phyloP scores from a whole-genome alignment of 2,888 invertebrate genomes.

The Thera obeliscata region DNA sequence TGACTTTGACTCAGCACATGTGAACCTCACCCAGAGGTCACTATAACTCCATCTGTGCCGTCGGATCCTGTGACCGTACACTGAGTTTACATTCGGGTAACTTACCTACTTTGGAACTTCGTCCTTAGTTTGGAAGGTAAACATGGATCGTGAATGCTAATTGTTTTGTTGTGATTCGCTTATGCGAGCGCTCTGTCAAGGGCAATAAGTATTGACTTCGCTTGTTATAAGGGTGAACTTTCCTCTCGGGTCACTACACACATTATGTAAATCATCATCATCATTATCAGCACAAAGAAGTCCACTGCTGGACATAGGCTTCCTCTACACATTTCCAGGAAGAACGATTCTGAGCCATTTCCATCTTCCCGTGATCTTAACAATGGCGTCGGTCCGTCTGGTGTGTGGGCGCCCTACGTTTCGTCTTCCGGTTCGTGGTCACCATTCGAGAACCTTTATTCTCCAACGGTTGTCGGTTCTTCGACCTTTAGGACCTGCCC shows the following conservation, averaged over 20 bases:
- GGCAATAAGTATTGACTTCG: slow-evolving; percentile 7
- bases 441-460: too few relatives aligned
- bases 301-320: too few relatives aligned
- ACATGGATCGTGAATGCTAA: slow-evolving; percentile 22
- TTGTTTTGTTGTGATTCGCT: slow-evolving; percentile 25
- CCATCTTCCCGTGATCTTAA: too few relatives aligned
- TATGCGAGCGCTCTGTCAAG: slow-evolving; percentile 13
- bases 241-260: not conserved
- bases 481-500: too few relatives aligned
- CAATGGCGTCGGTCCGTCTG: too few relatives aligned
- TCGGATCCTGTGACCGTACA: slow-evolving; percentile 23
- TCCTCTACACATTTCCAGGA: too few relatives aligned
- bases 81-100: slow-evolving; percentile 24
- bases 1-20: not conserved
- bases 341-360: too few relatives aligned
- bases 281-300: too few relatives aligned
- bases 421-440: too few relatives aligned
- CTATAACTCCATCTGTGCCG: slow-evolving; percentile 6
- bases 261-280: not conserved
- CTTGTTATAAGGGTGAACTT: slow-evolving; percentile 2
- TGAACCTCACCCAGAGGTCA: not conserved
- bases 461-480: too few relatives aligned
- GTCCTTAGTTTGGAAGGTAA: slow-evolving; percentile 28
- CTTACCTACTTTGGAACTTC: slow-evolving; percentile 26
- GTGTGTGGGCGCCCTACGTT: too few relatives aligned